phyloP scores from a whole-genome alignment of 2,113 vertebrate genomes.

The pig (Sus scrofa) region DNA sequence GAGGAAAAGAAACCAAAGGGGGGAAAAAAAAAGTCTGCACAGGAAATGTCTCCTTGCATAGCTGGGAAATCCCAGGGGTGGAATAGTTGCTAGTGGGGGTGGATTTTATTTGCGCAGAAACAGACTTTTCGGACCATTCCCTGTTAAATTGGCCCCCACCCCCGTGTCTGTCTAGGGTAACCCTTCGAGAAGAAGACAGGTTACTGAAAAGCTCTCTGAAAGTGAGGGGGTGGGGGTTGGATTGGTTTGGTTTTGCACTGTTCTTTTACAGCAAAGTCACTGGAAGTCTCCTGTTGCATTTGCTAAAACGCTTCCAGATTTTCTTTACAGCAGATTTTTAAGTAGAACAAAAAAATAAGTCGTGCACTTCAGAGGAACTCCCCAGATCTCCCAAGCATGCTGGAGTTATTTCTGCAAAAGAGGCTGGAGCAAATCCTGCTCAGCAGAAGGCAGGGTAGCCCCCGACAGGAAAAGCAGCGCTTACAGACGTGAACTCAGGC shows the following conservation, averaged over 20 bases:
- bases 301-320: background rate
- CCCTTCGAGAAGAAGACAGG: no score
- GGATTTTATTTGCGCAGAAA: background rate
- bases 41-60: background rate
- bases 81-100: no score
- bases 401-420: accelerated
- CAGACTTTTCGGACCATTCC: background rate
- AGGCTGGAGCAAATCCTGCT: background rate
- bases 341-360: background rate
- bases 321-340: background rate
- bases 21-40: background rate
- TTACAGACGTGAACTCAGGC: accelerated
- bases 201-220: background rate
- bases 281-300: accelerated
- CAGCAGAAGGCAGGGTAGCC: accelerated
- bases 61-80: background rate
- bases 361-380: accelerated
- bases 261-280: accelerated
- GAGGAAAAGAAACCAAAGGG: accelerated
- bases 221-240: background rate
- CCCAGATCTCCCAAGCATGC: accelerated
- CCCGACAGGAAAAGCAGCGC: accelerated
- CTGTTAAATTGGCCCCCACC: accelerated
- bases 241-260: background rate
- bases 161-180: background rate